Percentiles rank a stretch among this genome's conserved stretches.
Evolutionary conservation across 2,888 invertebrate genomes (phyloP).

Genomic region (Eustalomyia histrio): DNA sequence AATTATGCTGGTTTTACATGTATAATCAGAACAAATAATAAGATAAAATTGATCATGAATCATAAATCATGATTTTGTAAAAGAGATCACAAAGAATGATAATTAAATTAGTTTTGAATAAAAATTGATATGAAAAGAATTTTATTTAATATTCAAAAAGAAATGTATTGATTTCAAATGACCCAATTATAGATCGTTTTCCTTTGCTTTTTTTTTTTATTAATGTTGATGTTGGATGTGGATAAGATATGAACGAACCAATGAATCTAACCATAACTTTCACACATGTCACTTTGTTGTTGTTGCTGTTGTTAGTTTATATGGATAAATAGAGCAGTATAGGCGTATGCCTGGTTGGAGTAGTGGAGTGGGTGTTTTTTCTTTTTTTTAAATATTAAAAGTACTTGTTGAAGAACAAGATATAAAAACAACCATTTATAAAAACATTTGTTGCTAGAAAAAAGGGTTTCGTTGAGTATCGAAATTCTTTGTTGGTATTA

Average conservation of each 20-base stretch:
- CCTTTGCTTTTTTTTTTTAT: not conserved
- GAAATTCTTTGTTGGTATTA: not conserved
- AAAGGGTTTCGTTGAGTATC: not conserved
- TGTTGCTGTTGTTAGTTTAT: conserved; percentile 3
- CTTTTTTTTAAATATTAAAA: not conserved
- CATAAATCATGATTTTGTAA: conserved; percentile 33
- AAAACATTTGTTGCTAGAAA: not conserved
- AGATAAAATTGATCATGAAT: conserved; percentile 8
- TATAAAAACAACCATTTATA: not conserved
- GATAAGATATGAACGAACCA: conserved; percentile 7
- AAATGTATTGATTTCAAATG: conserved; percentile 46
- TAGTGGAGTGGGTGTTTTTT: conserved; percentile 42
- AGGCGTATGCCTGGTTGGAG: not conserved
- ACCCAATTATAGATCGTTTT: conserved; percentile 34
- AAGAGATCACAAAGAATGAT: conserved; percentile 14
- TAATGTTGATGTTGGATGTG: not conserved
- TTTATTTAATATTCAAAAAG: conserved; percentile 25
- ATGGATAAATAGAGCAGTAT: not conserved
- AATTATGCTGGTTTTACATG: conserved; percentile 41
- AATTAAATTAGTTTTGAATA: conserved; percentile 40
- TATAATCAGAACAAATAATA: not conserved
- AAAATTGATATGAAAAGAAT: conserved; percentile 27
- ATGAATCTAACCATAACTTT: conserved; percentile 27
- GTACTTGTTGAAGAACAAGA: conserved; percentile 48
- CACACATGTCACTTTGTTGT: conserved; percentile 26